Evolutionary conservation across 2,113 vertebrate species (phyloP).

Genomic region (Alouatta palliata): DNA sequence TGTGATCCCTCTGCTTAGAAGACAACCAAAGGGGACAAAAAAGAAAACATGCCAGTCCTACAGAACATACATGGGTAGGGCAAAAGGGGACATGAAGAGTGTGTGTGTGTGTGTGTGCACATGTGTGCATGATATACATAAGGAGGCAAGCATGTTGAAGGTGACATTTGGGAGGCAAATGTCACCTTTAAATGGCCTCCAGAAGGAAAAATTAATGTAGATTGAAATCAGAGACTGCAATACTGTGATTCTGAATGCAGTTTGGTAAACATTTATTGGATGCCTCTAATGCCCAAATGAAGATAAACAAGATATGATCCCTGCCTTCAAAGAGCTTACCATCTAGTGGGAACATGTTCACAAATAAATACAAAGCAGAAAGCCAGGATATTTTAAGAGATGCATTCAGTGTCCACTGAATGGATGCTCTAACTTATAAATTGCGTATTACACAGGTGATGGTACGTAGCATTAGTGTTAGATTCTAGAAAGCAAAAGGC

Average conservation of each 20-base stretch:
- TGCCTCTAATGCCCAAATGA: neutral
- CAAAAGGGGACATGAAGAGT: neutral
- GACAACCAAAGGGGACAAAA: neutral
- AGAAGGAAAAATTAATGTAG: neutral
- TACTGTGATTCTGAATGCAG: neutral
- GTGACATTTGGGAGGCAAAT: neutral
- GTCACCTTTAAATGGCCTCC: slow-evolving; percentile 21
- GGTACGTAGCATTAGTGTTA: neutral
- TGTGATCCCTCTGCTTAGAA: slow-evolving; percentile 40
- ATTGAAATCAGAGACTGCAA: slow-evolving; percentile 41
- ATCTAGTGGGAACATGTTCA: neutral
- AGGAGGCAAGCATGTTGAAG: neutral
- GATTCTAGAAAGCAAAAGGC: neutral
- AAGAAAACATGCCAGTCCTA: neutral
- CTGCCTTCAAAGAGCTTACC: slow-evolving; percentile 43
- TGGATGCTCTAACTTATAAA: neutral
- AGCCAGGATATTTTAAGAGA: neutral
- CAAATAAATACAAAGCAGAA: neutral
- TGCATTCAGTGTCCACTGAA: neutral
- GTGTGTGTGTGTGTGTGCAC: too few species aligned
- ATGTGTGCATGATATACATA: neutral
- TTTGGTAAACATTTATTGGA: neutral
- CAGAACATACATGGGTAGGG: neutral
- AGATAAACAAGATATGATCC: neutral
- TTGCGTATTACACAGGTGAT: neutral